Conservation (phyloP, 2,888 invertebrate species). For the Alcis repandata region DNA sequence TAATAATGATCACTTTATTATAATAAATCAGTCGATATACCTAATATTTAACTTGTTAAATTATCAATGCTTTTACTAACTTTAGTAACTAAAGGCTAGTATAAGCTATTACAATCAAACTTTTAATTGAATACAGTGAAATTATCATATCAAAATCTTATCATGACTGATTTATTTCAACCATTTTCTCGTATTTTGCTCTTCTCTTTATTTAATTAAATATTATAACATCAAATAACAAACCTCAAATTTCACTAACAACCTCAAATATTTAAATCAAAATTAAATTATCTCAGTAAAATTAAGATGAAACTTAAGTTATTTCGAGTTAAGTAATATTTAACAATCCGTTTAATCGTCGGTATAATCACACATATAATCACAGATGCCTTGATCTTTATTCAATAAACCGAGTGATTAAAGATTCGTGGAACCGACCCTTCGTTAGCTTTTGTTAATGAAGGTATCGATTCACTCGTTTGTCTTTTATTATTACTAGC, state of each 20-base stretch:
- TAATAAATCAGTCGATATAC: too few relatives aligned
- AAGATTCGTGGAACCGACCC: slow-evolving; percentile 38
- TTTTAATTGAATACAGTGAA: too few relatives aligned
- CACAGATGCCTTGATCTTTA: slow-evolving; percentile 29
- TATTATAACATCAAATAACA: not conserved
- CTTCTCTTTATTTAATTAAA: not conserved
- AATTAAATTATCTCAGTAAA: slow-evolving; percentile 13
- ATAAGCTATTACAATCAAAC: too few relatives aligned
- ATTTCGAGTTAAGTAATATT: slow-evolving; percentile 25
- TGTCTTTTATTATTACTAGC: not conserved
- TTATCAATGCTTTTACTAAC: too few relatives aligned
- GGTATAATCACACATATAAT: slow-evolving; percentile 34
- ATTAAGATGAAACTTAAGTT: slow-evolving; percentile 25
- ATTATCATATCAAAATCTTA: too few relatives aligned
- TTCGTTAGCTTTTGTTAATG: slow-evolving; percentile 38
- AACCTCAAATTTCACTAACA: not conserved
- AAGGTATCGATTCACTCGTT: slow-evolving; percentile 17
- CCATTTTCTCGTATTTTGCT: not conserved
- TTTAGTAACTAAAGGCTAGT: too few relatives aligned
- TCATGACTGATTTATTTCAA: too few relatives aligned
- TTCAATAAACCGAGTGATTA: slow-evolving; percentile 39
- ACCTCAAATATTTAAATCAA: not conserved
- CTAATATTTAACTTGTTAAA: too few relatives aligned
- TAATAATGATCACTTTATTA: too few relatives aligned
- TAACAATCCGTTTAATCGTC: slow-evolving; percentile 31